phyloP scores from a whole-genome alignment of 2,888 invertebrate genomes.

The Cabera pusaria region DNA sequence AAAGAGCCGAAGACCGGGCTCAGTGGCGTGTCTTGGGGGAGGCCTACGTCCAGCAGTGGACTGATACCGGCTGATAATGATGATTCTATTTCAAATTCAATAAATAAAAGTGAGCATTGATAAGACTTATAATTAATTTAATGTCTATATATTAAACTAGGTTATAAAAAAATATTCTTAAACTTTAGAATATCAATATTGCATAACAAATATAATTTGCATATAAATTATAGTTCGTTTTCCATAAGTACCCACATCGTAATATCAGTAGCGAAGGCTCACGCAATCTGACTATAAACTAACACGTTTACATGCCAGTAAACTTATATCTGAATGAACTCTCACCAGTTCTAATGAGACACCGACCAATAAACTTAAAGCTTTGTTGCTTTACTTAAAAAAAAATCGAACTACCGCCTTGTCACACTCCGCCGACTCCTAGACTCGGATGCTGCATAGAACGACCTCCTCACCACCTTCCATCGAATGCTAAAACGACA shows the following conservation, averaged over 20 bases:
- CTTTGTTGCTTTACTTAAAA: slow-evolving; percentile 48
- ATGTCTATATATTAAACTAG: no score
- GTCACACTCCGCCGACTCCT: slow-evolving; percentile 53
- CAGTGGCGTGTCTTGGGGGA: no score
- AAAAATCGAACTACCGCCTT: slow-evolving; percentile 52
- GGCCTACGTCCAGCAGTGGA: no score
- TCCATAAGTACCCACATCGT: slow-evolving; percentile 5
- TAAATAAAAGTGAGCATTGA: no score
- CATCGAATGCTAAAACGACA: slow-evolving; percentile 35
- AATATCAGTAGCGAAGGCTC: slow-evolving; percentile 7
- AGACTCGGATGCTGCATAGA: slow-evolving; percentile 60
- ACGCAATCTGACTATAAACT: slow-evolving; percentile 9
- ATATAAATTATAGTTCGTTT: background rate
- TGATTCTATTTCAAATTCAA: no score
- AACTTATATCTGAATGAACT: slow-evolving; percentile 32
- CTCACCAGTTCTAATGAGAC: slow-evolving; percentile 43
- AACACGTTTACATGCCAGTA: slow-evolving; percentile 9
- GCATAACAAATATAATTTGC: no score
- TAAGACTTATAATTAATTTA: no score
- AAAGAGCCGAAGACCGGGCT: no score
- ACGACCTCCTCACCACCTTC: slow-evolving; percentile 54
- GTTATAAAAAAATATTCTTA: no score
- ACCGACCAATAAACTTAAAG: slow-evolving; percentile 50
- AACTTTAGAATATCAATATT: no score
- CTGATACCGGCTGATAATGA: no score